phyloP scores from a whole-genome alignment of 2,888 invertebrate genomes.

The Ferrisia virgata region DNA sequence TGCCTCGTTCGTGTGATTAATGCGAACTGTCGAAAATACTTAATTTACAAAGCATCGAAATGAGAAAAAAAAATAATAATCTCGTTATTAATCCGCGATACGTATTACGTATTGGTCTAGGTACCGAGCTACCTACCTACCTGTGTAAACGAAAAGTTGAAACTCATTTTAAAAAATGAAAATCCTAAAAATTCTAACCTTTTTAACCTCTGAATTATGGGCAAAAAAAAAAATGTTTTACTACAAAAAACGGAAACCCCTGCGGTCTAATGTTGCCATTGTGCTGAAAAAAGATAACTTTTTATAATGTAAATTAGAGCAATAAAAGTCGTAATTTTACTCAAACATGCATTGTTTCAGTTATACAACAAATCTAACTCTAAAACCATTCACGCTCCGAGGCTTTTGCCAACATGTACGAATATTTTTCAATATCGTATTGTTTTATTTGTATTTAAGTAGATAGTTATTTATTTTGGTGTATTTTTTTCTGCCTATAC shows the following conservation, averaged over 20 bases:
- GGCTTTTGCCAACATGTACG: neutral
- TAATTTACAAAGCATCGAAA: neutral
- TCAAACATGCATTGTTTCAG: neutral
- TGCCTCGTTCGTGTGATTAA: constrained; percentile 11
- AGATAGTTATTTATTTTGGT: neutral
- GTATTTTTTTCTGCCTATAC: neutral
- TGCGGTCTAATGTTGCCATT: neutral
- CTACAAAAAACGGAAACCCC: neutral
- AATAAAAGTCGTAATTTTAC: neutral
- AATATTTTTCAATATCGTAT: neutral
- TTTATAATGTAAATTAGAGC: neutral
- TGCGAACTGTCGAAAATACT: neutral
- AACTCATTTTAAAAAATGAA: neutral
- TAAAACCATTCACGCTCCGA: neutral
- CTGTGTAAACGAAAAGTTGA: neutral
- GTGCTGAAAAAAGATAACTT: neutral
- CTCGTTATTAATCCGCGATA: no score
- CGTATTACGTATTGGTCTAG: no score
- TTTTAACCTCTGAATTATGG: neutral
- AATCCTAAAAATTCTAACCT: neutral
- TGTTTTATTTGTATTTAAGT: neutral
- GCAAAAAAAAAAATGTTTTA: neutral
- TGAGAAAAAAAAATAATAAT: neutral
- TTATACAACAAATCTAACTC: neutral
- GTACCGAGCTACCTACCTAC: no score